Percentiles rank a stretch among this genome's conserved stretches.
phyloP scores from a whole-genome alignment of 1,140 invertebrate species.

The Lepidurus arcticus region DNA sequence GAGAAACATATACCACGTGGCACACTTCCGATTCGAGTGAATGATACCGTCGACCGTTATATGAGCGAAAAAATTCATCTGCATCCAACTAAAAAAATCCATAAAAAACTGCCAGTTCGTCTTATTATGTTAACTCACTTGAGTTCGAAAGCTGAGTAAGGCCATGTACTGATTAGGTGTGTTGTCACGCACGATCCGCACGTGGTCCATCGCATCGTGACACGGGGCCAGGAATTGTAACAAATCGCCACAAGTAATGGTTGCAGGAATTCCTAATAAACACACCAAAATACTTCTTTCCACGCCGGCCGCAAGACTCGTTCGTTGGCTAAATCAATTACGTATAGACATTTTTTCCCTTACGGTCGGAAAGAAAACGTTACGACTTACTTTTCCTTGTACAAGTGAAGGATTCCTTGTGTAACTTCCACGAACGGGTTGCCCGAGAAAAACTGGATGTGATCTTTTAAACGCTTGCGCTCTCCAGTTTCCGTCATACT shows the following conservation, averaged over 20 bases:
- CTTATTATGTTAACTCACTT: slow-evolving; percentile 47
- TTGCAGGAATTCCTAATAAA: slow-evolving; percentile 85
- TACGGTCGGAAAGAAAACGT: no score
- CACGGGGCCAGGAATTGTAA: slow-evolving; percentile 92
- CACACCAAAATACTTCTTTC: slow-evolving; percentile 77
- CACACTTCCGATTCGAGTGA: slow-evolving; percentile 87
- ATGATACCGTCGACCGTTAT: slow-evolving; percentile 88
- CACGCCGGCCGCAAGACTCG: slow-evolving; percentile 46
- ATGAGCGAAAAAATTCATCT: slow-evolving; percentile 85
- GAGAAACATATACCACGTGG: slow-evolving; percentile 89
- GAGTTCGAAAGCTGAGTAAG: slow-evolving; percentile 71
- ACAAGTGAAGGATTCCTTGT: slow-evolving; percentile 91
- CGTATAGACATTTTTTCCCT: slow-evolving; percentile 34
- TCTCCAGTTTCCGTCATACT: background rate
- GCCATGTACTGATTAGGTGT: slow-evolving; percentile 96
- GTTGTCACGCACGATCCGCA: slow-evolving; percentile 74
- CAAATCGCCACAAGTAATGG: slow-evolving; percentile 87
- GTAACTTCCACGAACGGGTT: slow-evolving; percentile 96
- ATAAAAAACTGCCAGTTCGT: slow-evolving; percentile 33
- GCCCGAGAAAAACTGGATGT: slow-evolving; percentile 75
- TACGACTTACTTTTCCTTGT: slow-evolving; percentile 78
- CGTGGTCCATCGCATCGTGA: slow-evolving; percentile 79
- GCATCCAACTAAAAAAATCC: slow-evolving; percentile 59
- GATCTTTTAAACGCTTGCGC: slow-evolving; percentile 34
- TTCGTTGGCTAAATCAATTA: slow-evolving; percentile 51